These are phyloP conservation scores for Misgurnus anguillicaudatus DNA, from an alignment of 2,113 vertebrate genomes.

Conservation along the genomic window DNA sequence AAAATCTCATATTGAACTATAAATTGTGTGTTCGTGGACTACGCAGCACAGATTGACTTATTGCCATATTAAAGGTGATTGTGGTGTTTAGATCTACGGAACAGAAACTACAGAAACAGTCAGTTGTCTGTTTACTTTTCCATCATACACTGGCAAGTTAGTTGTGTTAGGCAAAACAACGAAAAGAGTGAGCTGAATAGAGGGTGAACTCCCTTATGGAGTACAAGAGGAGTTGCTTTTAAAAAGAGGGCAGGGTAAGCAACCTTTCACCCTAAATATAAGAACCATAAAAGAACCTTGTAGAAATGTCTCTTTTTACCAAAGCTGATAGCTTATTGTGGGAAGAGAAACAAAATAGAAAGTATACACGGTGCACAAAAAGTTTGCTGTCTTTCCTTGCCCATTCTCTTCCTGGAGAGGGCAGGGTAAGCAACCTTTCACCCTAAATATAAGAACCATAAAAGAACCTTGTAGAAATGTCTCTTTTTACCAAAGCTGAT, in stretches of 20 bases:
- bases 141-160: neutral
- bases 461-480: neutral
- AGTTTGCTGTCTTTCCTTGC: constrained; percentile 55
- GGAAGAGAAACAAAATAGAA: constrained; percentile 66
- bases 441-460: too few relatives aligned
- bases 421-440: too few relatives aligned
- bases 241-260: neutral
- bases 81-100: neutral
- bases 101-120: neutral
- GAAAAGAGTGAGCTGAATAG: neutral
- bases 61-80: constrained; percentile 20
- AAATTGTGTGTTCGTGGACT: constrained; percentile 32
- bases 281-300: neutral
- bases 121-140: neutral
- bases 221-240: neutral
- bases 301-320: neutral
- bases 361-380: constrained; percentile 53
- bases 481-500: neutral
- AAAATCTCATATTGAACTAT: too few relatives aligned
- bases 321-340: neutral
- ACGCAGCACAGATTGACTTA: constrained; percentile 31
- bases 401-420: constrained; percentile 33
- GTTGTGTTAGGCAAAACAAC: neutral
- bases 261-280: neutral
- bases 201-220: neutral